Base-by-base conservation (phyloP, 1,140 invertebrate genomes). In the Megalopta genalis region DNA sequence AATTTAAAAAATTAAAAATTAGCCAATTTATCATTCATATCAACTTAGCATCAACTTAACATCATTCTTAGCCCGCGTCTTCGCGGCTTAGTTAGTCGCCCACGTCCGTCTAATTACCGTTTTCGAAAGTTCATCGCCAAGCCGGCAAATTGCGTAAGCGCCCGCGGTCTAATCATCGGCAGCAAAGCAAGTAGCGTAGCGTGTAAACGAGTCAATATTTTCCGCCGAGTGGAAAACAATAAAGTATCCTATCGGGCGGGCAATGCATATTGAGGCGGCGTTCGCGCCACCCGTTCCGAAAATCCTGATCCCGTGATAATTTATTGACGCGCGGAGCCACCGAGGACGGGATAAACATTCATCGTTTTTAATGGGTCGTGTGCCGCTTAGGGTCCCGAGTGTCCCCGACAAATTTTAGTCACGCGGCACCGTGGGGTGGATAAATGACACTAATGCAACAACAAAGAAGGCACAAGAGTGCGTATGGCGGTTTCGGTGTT, bases 401-500 rank as follows among this genome's bases (percentile, higher is more conserved):
- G 23, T 18, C 60, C 6, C 9, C 25, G 77, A 39, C 60, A 74
- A 79, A 79, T 74, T 79, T 79, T 39, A 25, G 71, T 74, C 71
- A 73, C 77, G 71, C 77, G 70, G 71, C 70, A n/a, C 25, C 52
- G 46, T 42, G 39, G 65, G 64, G 65, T 76, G 59, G 70, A 81
- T 76, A 85, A 85, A 82, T 74, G 79, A 74, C 66, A 32, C 76
- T 85, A 78, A 84, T 46, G 80, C 67, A 63, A 21, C 73, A 57
- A 81, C 84, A 85, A 84, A 84, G 73, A 72, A 70, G 54, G 62
- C 72, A 64, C 72, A 67, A 70, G 82, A 81, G 73, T 81, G 66
- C 82, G 81, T 85, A 84, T 84, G 84, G 68, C 66, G 67, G 65
- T 80, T 62, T 39, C 73, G 68, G 39, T 85, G 79, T 84, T 85